Percentiles rank a stretch among this genome's conserved stretches.
Evolutionary conservation across 1,140 invertebrate species (phyloP).

Genomic region (Drosophila parabipectinata): DNA sequence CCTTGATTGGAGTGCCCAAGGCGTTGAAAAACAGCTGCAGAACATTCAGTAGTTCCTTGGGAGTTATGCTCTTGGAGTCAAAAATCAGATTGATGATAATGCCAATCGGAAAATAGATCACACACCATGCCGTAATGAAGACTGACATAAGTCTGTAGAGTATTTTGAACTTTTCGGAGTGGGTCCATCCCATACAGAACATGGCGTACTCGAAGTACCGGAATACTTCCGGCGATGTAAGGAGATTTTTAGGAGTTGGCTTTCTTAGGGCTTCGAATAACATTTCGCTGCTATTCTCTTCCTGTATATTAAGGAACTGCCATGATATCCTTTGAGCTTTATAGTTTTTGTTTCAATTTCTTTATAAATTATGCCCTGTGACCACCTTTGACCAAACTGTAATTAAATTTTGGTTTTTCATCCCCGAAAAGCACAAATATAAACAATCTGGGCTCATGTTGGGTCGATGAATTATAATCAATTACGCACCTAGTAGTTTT

Average conservation of each 20-base stretch:
- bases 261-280: neutral
- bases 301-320: too few relatives aligned
- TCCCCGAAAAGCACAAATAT: neutral
- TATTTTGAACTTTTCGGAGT: neutral
- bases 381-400: neutral
- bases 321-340: too few relatives aligned
- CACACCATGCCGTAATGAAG: neutral
- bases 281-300: neutral
- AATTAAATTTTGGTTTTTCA: neutral
- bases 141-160: neutral
- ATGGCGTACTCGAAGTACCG: conserved; percentile 33
- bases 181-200: conserved; percentile 25
- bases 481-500: neutral
- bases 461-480: conserved; percentile 1
- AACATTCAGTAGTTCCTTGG: neutral
- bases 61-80: neutral
- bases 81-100: neutral
- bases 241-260: conserved; percentile 5
- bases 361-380: too few relatives aligned
- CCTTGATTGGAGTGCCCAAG: neutral
- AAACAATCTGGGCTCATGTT: neutral
- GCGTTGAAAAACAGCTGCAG: neutral
- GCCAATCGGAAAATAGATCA: neutral
- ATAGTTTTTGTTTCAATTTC: too few relatives aligned
- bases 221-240: conserved; percentile 27